Evolutionary conservation across 64 coral and sea anemone genomes (phyloP), one percentile per base, ranked within the genome.

Genomic region (Exaiptasia diaphana): DNA sequence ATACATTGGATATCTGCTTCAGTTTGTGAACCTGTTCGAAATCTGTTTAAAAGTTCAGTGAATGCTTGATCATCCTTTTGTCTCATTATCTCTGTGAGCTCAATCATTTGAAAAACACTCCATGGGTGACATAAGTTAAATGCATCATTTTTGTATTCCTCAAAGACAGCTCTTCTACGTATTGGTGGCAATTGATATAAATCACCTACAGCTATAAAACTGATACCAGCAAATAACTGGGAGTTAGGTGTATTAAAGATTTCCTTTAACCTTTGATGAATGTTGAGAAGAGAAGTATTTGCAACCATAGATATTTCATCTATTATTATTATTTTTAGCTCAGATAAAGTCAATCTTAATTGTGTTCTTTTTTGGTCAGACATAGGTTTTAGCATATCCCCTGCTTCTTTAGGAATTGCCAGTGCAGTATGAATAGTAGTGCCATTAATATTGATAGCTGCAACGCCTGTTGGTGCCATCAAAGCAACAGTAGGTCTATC

Each of bases 1-100:
- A n/a, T n/a, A n/a, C n/a, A n/a, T n/a, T n/a, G n/a, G n/a, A 88
- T 88, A 49, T 89, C 86, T 74, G 29, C 62, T 87, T 87, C 63
- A 32, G 85, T 87, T 71, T 87, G 59, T 10, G 84, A 31, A 24
- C 14, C 85, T 41, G 73, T 87, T 59, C 85, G 54, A 38, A 87
- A 36, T 78, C 73, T 78, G 59, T 87, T 87, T 53, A 87, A 77
- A 42, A 87, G 58, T 68, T 87, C 43, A n/a, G n/a, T n/a, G n/a
- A n/a, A n/a, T n/a, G n/a, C n/a, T n/a, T n/a, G n/a, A n/a, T n/a
- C n/a, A n/a, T 30, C 61, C 3, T 87, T 87, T 69, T 77, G 73
- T 4, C 83, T 77, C 83, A 87, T 87, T 68, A 69, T n/a, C n/a
- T n/a, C n/a, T n/a, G n/a, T 62, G 34, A 29, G 58, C 58, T 29